Conservation (phyloP, 2,797 vertebrate genomes). For the Tokudaia muenninki region DNA sequence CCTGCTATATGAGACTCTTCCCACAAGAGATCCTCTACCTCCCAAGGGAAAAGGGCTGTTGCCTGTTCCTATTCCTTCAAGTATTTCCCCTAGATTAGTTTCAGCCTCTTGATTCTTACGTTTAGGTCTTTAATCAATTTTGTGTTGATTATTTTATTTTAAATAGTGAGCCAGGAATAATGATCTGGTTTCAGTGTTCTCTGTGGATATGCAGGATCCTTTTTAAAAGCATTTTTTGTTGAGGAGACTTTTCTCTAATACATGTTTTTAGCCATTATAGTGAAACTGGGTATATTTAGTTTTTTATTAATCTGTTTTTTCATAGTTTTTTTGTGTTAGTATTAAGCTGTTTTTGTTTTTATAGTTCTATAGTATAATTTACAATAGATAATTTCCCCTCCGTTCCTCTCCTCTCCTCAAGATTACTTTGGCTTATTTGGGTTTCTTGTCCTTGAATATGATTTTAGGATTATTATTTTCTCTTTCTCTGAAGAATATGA, state of each 20-base stretch:
- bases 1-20: no score
- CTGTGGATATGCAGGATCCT: background rate
- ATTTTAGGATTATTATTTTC: background rate
- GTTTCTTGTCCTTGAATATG: background rate
- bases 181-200: background rate
- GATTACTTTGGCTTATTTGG: background rate
- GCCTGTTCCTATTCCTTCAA: background rate
- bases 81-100: background rate
- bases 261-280: background rate
- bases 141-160: background rate
- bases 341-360: background rate
- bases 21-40: background rate
- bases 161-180: background rate
- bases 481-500: background rate
- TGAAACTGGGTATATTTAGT: background rate
- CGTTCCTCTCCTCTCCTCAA: background rate
- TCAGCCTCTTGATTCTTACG: background rate
- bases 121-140: background rate
- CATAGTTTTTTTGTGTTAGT: background rate
- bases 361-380: background rate
- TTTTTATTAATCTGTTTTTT: background rate
- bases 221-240: background rate
- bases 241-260: background rate
- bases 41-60: background rate
- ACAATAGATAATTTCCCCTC: background rate